Percentiles rank a stretch among this genome's conserved stretches.
phyloP scores from a whole-genome alignment of 2,113 vertebrate genomes.

The Synodontis membranacea region DNA sequence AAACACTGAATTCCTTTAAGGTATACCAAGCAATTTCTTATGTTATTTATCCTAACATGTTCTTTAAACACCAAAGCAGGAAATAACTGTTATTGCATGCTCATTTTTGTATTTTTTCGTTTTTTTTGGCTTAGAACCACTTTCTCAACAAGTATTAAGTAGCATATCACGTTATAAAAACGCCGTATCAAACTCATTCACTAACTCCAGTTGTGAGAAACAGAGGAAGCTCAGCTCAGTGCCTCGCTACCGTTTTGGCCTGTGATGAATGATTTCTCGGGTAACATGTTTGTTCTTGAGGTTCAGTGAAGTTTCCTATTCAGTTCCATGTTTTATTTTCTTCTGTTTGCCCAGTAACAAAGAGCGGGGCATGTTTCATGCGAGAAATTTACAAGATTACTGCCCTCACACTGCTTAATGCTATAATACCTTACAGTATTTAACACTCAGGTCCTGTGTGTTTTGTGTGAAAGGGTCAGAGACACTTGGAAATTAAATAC shows the following conservation, averaged over 20 bases:
- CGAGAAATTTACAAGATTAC: neutral
- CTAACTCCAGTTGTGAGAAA: neutral
- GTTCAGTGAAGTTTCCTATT: neutral
- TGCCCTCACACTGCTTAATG: neutral
- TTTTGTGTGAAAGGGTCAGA: neutral
- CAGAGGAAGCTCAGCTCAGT: neutral
- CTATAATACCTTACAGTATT: neutral
- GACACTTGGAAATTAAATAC: neutral
- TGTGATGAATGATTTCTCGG: neutral
- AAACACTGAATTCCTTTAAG: neutral
- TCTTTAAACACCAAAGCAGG: neutral
- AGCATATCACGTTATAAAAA: neutral
- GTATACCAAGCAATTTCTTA: neutral
- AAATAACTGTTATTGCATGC: neutral
- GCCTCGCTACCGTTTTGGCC: neutral
- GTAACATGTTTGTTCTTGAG: neutral
- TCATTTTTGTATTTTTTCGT: too few species aligned
- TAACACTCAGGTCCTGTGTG: neutral
- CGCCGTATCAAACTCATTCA: neutral
- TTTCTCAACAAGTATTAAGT: neutral
- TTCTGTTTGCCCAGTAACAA: neutral
- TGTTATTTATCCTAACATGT: neutral
- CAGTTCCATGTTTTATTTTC: neutral
- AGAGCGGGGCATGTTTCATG: neutral
- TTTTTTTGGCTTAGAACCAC: neutral